Conservation (phyloP, 2,113 vertebrate genomes). For the Plecotus auritus region DNA sequence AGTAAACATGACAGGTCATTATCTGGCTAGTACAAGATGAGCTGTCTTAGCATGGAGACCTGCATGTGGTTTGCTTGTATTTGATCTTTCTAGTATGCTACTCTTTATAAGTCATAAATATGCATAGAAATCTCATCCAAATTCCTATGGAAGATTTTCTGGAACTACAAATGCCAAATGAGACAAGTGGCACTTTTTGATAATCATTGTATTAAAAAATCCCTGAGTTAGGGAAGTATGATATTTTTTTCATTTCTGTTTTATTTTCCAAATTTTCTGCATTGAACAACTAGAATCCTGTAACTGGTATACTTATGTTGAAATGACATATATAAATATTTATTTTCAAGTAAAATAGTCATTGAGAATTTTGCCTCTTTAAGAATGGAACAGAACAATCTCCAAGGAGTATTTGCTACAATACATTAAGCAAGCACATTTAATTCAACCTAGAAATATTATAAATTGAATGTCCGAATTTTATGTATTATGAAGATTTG, state of each 20-base stretch:
- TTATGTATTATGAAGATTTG: slow-evolving; percentile 63
- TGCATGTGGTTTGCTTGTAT: slow-evolving; percentile 58
- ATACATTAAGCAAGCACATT: slow-evolving; percentile 49
- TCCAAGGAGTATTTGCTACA: slow-evolving; percentile 44
- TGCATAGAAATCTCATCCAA: slow-evolving; percentile 50
- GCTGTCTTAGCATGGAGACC: slow-evolving; percentile 37
- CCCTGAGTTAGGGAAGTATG: not conserved
- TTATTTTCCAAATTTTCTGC: slow-evolving; percentile 8
- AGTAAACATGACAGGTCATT: slow-evolving; percentile 34
- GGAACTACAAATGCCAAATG: slow-evolving; percentile 25
- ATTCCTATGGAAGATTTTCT: slow-evolving; percentile 49
- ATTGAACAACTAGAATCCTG: not conserved
- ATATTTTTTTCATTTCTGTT: not conserved
- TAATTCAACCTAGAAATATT: slow-evolving; percentile 46
- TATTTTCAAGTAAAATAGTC: slow-evolving; percentile 34
- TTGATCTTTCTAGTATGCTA: slow-evolving; percentile 46
- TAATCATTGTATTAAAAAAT: slow-evolving; percentile 27
- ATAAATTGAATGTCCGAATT: slow-evolving; percentile 54
- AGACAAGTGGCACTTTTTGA: slow-evolving; percentile 12
- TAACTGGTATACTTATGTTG: not conserved
- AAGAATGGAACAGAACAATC: slow-evolving; percentile 19
- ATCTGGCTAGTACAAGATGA: slow-evolving; percentile 48
- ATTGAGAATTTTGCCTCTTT: slow-evolving; percentile 32
- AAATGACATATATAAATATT: not conserved
- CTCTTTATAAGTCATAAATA: slow-evolving; percentile 56